Evolutionary conservation across 2,113 vertebrate species (phyloP).

Genomic region (Podarcis cretensis): DNA sequence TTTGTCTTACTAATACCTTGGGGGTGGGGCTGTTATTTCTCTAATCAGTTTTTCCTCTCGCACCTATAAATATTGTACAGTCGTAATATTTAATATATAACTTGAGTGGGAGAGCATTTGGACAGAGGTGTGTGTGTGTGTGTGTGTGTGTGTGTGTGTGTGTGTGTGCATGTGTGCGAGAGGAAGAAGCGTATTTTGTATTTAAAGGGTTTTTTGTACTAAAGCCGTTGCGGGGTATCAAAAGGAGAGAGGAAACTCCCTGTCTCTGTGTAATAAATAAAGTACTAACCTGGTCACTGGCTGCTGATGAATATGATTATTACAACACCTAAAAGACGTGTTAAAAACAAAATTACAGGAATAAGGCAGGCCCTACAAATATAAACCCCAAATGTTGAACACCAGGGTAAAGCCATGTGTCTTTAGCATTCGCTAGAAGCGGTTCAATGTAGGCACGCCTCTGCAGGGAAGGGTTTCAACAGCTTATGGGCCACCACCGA

Average conservation of each 20-base stretch:
- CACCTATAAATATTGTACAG: conserved; percentile 76
- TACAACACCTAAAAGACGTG: too few relatives aligned
- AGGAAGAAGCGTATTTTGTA: conserved; percentile 54
- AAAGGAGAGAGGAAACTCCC: conserved; percentile 11
- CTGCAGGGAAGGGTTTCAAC: too few relatives aligned
- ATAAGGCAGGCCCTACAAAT: too few relatives aligned
- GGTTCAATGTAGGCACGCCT: too few relatives aligned
- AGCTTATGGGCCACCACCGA: too few relatives aligned
- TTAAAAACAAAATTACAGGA: neutral
- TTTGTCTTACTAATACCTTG: conserved; percentile 43
- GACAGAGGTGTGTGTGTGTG: conserved; percentile 35
- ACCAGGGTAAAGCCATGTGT: too few relatives aligned
- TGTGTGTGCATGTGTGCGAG: neutral
- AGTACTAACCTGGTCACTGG: conserved; percentile 59
- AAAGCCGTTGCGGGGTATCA: conserved; percentile 10
- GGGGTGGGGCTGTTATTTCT: conserved; percentile 21
- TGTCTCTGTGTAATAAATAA: conserved; percentile 63
- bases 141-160: conserved; percentile 36
- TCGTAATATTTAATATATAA: conserved; percentile 76
- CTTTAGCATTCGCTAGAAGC: too few relatives aligned
- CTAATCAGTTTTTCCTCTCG: conserved; percentile 39
- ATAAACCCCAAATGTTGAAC: too few relatives aligned
- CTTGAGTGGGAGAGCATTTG: conserved; percentile 33
- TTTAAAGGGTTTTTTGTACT: conserved; percentile 61
- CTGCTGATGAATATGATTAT: neutral